Evolutionary conservation across 2,888 invertebrate genomes (phyloP).

Genomic region (Crematogaster levior): DNA sequence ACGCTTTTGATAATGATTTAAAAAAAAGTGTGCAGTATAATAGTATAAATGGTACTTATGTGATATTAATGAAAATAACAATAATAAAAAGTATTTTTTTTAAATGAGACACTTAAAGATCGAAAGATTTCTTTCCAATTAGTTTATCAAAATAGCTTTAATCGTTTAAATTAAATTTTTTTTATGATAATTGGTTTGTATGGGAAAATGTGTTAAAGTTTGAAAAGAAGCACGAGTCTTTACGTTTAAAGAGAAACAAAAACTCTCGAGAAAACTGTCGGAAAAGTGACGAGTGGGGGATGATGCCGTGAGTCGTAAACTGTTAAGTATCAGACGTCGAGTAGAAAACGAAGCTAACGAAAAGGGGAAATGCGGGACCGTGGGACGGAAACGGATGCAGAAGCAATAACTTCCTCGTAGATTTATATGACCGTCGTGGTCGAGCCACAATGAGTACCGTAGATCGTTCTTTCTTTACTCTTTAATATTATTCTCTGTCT

Average conservation of each 20-base stretch:
- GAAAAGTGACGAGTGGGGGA: slow-evolving; percentile 60
- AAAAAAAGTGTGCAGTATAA: neutral
- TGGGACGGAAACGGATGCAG: slow-evolving; percentile 85
- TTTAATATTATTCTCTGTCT: slow-evolving; percentile 18
- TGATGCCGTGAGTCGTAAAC: slow-evolving; percentile 83
- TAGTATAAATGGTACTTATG: neutral
- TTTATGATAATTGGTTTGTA: neutral
- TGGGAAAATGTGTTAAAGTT: neutral
- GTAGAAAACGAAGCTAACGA: slow-evolving; percentile 76
- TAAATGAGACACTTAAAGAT: slow-evolving; percentile 31
- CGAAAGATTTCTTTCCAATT: neutral
- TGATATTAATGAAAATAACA: slow-evolving; percentile 9
- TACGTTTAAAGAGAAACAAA: slow-evolving; percentile 1
- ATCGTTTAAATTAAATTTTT: neutral
- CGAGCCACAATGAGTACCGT: slow-evolving; percentile 62
- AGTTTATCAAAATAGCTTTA: neutral
- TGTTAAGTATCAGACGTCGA: slow-evolving; percentile 81
- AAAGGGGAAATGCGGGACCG: slow-evolving; percentile 79
- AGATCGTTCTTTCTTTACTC: slow-evolving; percentile 43
- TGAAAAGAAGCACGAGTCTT: neutral
- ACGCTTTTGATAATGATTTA: neutral
- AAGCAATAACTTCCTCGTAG: slow-evolving; percentile 69
- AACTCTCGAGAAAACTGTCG: slow-evolving; percentile 65
- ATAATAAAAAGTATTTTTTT: slow-evolving; percentile 13
- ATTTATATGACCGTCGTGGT: slow-evolving; percentile 49